Base-by-base conservation (phyloP, 2,113 vertebrate genomes). In the Triplophysa rosa region DNA sequence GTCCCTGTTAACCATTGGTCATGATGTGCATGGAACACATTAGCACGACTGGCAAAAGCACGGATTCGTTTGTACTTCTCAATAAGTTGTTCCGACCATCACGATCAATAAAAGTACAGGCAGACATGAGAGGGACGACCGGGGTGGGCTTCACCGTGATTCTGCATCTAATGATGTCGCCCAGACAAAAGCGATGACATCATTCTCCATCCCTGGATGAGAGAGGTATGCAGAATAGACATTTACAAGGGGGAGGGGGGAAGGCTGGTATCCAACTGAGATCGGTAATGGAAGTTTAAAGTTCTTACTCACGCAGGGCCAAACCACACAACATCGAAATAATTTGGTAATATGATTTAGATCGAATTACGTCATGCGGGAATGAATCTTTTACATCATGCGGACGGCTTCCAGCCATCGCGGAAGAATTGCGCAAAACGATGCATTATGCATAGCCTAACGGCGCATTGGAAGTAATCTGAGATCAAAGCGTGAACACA, bases 301-400 rank as follows among this genome's bases (percentile, higher is more conserved):
- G n/a, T 63, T 82, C 63, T 86, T 79, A 69, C 69, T 75, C 69
- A 83, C 81, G 83, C 54, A 82, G 78, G 65, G n/a, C 80, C 77
- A 56, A 70, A 45, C 26, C 49, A 45, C 80, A 78, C 84, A 86
- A 68, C 67, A 82, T 72, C 87, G 84, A 82, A 87, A 83, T 64
- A 83, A 84, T 62, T 69, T 70, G 72, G 71, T 80, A 86, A 83
- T 83, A 84, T 74, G 67, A 86, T 85, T 89, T 84, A 80, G 47
- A 66, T 73, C 83, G 79, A 81, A 87, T 80, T 78, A 80, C 83
- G 79, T 67, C 23, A 49, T 84, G 68, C 72, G 67, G 76, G 67
- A 87, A 83, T 89, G 67, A 78, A 62, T 70, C 82, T 70, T 84
- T 85, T 81, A 75, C 80, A 83, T 84, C 82, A 29, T 37, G 45